A percentile compares a stretch with the other conserved stretches of the same genome.
Evolutionary conservation across 2,888 invertebrate genomes (phyloP).

Genomic region (Andrena bicolor): DNA sequence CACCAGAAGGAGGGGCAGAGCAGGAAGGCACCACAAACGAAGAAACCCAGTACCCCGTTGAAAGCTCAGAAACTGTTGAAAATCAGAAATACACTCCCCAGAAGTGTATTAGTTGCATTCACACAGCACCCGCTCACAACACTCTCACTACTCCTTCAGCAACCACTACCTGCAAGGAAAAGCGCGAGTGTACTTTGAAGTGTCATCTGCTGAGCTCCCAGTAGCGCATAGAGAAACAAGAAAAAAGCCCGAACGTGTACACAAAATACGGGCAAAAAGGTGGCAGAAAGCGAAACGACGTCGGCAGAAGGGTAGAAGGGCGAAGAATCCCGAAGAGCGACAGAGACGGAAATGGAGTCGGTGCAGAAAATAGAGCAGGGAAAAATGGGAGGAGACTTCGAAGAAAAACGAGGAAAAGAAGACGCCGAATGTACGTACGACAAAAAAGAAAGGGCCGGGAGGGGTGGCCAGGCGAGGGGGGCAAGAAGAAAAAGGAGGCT

Average conservation of each 20-base stretch:
- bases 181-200: neutral
- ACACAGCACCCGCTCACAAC: neutral
- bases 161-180: conserved; percentile 19
- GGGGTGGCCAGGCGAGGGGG: conserved; percentile 6
- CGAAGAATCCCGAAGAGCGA: conserved; percentile 9
- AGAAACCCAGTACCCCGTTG: neutral
- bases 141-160: neutral
- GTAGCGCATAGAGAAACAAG: neutral
- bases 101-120: neutral
- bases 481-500: conserved; percentile 28
- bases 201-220: conserved; percentile 9
- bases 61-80: neutral
- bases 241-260: conserved; percentile 6
- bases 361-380: conserved; percentile 8
- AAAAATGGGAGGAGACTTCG: neutral
- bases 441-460: conserved; percentile 16
- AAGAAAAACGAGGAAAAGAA: conserved; percentile 22
- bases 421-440: conserved; percentile 32
- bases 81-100: neutral
- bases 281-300: neutral
- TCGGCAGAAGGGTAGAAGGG: neutral
- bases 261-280: conserved; percentile 12
- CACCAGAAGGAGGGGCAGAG: neutral
- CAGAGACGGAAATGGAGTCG: neutral
- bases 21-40: neutral